Conservation (phyloP, 1,140 invertebrate genomes). For the Ceratitis capitata region DNA sequence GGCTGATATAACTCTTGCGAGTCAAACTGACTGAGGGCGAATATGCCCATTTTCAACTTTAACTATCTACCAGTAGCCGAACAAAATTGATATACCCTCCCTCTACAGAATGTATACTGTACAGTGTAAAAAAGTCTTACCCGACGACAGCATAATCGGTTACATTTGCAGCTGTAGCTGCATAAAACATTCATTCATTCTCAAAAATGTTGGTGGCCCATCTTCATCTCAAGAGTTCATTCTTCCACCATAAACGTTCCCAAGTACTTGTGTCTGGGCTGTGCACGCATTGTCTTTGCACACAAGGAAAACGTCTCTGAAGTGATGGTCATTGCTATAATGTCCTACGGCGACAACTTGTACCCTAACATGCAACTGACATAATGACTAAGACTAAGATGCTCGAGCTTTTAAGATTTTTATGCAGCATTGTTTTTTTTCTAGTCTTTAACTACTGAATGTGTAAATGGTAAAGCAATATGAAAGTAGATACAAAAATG, state of each 20-base stretch:
- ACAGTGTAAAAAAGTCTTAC: too few relatives aligned
- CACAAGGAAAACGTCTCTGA: background rate
- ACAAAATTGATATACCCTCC: too few relatives aligned
- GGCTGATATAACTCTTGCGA: too few relatives aligned
- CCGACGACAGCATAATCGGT: background rate
- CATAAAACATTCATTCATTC: background rate
- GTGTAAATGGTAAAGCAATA: too few relatives aligned
- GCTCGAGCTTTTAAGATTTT: background rate
- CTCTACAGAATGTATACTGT: too few relatives aligned
- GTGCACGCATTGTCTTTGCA: too few relatives aligned
- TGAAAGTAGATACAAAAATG: too few relatives aligned
- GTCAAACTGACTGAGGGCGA: too few relatives aligned
- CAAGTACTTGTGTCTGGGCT: background rate
- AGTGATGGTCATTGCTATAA: slow-evolving; percentile 23
- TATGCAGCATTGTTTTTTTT: background rate
- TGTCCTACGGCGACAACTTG: background rate
- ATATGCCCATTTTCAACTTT: too few relatives aligned
- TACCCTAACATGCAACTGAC: background rate
- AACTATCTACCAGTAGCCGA: too few relatives aligned
- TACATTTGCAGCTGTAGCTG: background rate
- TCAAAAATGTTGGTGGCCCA: background rate
- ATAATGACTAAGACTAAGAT: background rate
- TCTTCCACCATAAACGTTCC: background rate
- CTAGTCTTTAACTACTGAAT: background rate
- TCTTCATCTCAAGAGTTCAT: slow-evolving; percentile 6